phyloP scores from a whole-genome alignment of 2,113 vertebrate genomes.

The Tyrannus savana region DNA sequence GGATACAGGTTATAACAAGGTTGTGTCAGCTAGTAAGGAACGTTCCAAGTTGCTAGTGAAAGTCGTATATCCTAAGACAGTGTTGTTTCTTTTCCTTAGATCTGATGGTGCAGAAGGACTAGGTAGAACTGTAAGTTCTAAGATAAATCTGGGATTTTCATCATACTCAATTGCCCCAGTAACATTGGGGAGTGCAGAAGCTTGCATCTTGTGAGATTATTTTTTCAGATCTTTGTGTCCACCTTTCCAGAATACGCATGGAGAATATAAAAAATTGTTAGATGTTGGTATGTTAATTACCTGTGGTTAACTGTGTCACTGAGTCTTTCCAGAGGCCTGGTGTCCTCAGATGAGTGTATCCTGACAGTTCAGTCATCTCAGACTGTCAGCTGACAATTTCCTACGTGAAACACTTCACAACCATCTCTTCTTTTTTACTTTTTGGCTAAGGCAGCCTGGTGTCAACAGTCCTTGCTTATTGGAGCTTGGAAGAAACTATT shows the following conservation, averaged over 20 bases:
- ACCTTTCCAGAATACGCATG: not conserved
- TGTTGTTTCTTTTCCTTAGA: not conserved
- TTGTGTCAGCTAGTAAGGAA: not conserved
- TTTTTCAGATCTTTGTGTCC: not conserved
- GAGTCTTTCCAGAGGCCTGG: not conserved
- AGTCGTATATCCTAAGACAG: not conserved
- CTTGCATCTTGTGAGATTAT: not conserved
- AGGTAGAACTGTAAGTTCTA: not conserved
- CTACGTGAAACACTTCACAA: not conserved
- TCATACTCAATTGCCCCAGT: not conserved
- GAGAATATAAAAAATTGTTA: not conserved
- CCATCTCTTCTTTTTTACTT: not conserved
- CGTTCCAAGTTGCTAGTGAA: not conserved
- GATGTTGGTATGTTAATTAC: not conserved
- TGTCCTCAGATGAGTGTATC: not conserved
- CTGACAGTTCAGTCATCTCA: not conserved
- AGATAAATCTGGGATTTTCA: not conserved
- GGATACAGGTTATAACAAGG: not conserved
- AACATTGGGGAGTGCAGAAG: not conserved
- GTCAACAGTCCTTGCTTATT: not conserved
- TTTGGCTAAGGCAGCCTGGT: not conserved
- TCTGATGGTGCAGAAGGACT: not conserved
- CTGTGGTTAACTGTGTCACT: not conserved
- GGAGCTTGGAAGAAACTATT: not conserved
- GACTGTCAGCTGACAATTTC: not conserved